These are phyloP conservation scores for Lathronympha strigana DNA, from an alignment of 2,888 invertebrate species.

Conservation along the genomic window DNA sequence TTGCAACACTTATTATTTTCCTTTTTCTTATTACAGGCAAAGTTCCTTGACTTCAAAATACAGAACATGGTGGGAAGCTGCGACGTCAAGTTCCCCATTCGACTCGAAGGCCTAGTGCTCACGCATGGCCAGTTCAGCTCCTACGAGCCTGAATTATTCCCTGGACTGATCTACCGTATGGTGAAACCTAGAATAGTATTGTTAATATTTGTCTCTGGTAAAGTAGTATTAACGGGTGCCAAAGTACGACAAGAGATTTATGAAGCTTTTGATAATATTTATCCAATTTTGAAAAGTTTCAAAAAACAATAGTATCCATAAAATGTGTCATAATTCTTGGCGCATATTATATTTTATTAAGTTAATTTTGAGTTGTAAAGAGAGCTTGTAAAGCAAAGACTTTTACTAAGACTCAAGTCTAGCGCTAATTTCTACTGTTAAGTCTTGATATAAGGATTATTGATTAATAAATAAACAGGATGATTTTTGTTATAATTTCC, in stretches of 20 bases:
- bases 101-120: slow-evolving; percentile 88
- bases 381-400: not conserved
- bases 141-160: slow-evolving; percentile 99
- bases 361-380: slow-evolving; percentile 1
- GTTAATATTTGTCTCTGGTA: slow-evolving; percentile 99
- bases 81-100: slow-evolving; percentile 91
- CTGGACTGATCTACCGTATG: slow-evolving; percentile 99
- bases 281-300: slow-evolving; percentile 97
- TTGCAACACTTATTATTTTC: not conserved
- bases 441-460: slow-evolving; percentile 8
- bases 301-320: slow-evolving; percentile 87
- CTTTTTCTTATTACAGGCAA: slow-evolving; percentile 84
- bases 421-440: not conserved
- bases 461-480: slow-evolving; percentile 19
- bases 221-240: slow-evolving; percentile 98
- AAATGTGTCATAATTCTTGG: slow-evolving; percentile 26
- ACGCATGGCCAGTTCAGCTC: slow-evolving; percentile 91
- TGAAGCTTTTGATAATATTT: slow-evolving; percentile 98
- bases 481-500: not conserved
- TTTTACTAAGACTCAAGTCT: slow-evolving; percentile 17
- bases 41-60: slow-evolving; percentile 92
- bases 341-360: slow-evolving; percentile 13
- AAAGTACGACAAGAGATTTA: slow-evolving; percentile 97
- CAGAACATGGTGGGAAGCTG: slow-evolving; percentile 92
- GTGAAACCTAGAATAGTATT: slow-evolving; percentile 98